Percentiles rank a stretch among this genome's conserved stretches.
Conservation (phyloP, 2,113 vertebrate genomes). For the Speoplatyrhinus poulsoni region DNA sequence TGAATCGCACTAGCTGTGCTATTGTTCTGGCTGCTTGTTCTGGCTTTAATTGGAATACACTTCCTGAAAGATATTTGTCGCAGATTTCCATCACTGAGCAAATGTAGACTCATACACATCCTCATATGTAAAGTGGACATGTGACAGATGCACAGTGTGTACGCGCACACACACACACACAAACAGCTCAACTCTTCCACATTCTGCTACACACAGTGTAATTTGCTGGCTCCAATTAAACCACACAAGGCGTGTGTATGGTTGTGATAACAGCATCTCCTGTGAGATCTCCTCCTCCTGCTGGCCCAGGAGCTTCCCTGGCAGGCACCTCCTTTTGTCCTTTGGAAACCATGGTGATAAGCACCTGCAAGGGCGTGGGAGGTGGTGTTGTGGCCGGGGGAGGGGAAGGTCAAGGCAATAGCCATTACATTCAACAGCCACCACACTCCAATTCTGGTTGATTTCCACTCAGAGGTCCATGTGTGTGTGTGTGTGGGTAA, state of each 20-base stretch:
- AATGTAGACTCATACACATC: no score
- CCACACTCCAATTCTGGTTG: conserved; percentile 59
- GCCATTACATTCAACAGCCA: conserved; percentile 58
- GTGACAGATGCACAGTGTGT: no score
- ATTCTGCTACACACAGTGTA: conserved; percentile 20
- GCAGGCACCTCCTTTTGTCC: conserved; percentile 44
- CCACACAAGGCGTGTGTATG: conserved; percentile 49
- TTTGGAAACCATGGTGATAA: conserved; percentile 61
- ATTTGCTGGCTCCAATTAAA: conserved; percentile 66
- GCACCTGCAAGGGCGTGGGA: conserved; percentile 50
- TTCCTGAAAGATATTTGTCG: no score
- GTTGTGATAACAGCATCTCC: conserved; percentile 57
- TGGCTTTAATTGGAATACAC: no score
- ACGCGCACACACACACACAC: not conserved
- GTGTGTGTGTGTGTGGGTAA: not conserved
- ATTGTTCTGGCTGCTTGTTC: no score
- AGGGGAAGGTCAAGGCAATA: conserved; percentile 53
- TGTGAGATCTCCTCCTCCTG: conserved; percentile 50
- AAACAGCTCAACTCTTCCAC: not conserved
- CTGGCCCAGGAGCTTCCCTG: conserved; percentile 50
- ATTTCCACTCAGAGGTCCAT: conserved; percentile 63
- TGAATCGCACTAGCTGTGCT: no score
- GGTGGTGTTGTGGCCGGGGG: not conserved
- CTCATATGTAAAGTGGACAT: no score
- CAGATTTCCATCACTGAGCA: no score